Percentiles rank a stretch among this genome's conserved stretches.
Conservation (phyloP, 1,140 invertebrate genomes). For the Caenorhabditis inopinata region DNA sequence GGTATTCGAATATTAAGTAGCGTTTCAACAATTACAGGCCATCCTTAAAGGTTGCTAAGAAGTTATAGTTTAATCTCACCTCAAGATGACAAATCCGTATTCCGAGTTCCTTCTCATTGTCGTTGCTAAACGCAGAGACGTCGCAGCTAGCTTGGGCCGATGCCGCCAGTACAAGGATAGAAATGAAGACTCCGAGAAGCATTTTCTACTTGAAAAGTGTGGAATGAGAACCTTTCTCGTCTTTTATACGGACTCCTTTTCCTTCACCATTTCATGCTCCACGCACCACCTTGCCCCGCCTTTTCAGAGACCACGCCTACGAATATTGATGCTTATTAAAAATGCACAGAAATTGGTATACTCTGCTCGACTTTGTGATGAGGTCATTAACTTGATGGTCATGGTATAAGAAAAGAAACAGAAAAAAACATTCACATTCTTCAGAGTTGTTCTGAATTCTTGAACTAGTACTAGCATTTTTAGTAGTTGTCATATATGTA, state of each 20-base stretch:
- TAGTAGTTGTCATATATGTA: too few relatives aligned
- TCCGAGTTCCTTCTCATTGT: conserved; percentile 24
- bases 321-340: too few relatives aligned
- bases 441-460: too few relatives aligned
- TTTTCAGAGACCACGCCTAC: not conserved
- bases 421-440: too few relatives aligned
- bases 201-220: conserved; percentile 34
- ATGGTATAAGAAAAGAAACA: too few relatives aligned
- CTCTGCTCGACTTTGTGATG: too few relatives aligned
- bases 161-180: conserved; percentile 19
- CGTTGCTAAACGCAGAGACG: conserved; percentile 9
- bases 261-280: not conserved
- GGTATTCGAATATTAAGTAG: too few relatives aligned
- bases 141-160: conserved; percentile 20
- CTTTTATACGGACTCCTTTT: not conserved
- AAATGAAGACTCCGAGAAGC: conserved; percentile 17
- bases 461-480: too few relatives aligned
- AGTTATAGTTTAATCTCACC: not conserved
- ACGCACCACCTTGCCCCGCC: not conserved
- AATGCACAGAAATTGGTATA: too few relatives aligned
- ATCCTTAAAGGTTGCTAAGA: too few relatives aligned
- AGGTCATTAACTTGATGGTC: too few relatives aligned
- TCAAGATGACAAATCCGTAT: conserved; percentile 9
- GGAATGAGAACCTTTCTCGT: not conserved
- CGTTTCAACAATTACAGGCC: too few relatives aligned